Conservation (phyloP, 2,888 invertebrate genomes). For the Thereva nobilitata region DNA sequence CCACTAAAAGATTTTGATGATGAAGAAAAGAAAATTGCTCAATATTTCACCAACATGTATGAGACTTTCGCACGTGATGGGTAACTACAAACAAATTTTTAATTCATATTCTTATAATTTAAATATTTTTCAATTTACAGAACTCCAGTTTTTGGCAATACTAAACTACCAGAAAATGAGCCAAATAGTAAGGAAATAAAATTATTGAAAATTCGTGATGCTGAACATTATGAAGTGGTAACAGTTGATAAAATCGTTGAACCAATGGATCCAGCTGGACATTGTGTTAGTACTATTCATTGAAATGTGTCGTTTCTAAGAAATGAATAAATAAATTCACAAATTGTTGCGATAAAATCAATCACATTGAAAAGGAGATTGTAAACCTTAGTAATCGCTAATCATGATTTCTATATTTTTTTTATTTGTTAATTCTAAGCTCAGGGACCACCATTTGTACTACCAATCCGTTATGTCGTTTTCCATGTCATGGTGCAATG, state of each 20-base stretch:
- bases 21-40: not conserved
- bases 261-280: not conserved
- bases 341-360: too few relatives aligned
- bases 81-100: not conserved
- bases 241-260: not conserved
- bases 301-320: too few relatives aligned
- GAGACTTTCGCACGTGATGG: conserved; percentile 15
- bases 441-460: too few relatives aligned
- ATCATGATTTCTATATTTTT: too few relatives aligned
- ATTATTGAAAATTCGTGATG: conserved; percentile 11
- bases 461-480: too few relatives aligned
- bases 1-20: not conserved
- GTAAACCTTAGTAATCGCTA: too few relatives aligned
- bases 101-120: not conserved
- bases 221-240: conserved; percentile 1
- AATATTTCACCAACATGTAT: conserved; percentile 9
- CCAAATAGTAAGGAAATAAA: not conserved
- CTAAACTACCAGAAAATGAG: conserved; percentile 15
- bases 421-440: too few relatives aligned
- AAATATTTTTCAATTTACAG: conserved; percentile 2
- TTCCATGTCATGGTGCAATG: too few relatives aligned
- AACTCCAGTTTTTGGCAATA: conserved; percentile 8
- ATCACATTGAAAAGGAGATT: too few relatives aligned
- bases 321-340: too few relatives aligned
- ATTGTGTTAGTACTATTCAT: too few relatives aligned